Evolutionary conservation across 2,113 vertebrate species (phyloP).

Genomic region (Platichthys stellatus): DNA sequence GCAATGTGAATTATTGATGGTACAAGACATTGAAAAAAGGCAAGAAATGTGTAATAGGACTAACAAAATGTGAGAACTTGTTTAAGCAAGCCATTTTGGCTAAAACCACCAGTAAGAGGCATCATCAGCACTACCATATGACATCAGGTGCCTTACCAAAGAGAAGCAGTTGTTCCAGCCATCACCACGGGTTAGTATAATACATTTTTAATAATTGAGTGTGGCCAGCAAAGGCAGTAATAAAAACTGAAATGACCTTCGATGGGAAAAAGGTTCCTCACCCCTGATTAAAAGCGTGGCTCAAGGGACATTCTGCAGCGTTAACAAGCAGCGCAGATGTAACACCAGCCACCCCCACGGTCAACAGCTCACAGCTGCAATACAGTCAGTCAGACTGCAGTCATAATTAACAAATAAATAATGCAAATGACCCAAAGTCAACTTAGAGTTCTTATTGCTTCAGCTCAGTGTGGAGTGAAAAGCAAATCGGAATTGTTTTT

Average conservation of each 20-base stretch:
- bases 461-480: background rate
- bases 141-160: background rate
- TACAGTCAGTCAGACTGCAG: slow-evolving; percentile 26
- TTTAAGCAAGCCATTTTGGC: no score
- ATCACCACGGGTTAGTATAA: background rate
- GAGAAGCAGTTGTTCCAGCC: background rate
- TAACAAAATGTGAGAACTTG: no score
- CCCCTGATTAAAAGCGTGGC: slow-evolving; percentile 17
- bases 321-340: background rate
- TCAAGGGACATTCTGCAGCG: slow-evolving; percentile 1
- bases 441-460: slow-evolving; percentile 5
- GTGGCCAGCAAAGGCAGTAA: background rate
- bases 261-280: background rate
- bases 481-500: background rate
- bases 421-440: slow-evolving; percentile 45
- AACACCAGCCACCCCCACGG: background rate
- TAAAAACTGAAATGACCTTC: background rate
- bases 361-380: slow-evolving; percentile 41
- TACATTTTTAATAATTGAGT: background rate
- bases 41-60: no score
- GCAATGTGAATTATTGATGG: no score
- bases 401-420: slow-evolving; percentile 54
- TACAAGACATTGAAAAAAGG: no score
- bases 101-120: no score
- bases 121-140: background rate